phyloP scores from a whole-genome alignment of 1,140 invertebrate species.

The Cherax quadricarinatus region DNA sequence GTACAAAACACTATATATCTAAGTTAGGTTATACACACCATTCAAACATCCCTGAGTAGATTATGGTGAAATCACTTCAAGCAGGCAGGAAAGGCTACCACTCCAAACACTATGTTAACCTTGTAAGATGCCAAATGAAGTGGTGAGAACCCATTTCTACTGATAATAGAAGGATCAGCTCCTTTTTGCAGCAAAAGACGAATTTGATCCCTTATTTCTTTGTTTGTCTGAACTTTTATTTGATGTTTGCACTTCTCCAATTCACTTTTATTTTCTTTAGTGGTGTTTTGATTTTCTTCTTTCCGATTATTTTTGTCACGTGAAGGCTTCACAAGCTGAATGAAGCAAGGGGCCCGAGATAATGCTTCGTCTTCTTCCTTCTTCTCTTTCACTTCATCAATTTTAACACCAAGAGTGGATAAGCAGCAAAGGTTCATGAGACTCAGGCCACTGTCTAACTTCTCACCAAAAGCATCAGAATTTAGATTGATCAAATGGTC shows the following conservation, averaged over 20 bases:
- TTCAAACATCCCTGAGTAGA: slow-evolving; percentile 45
- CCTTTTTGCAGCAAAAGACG: slow-evolving; percentile 76
- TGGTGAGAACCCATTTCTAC: slow-evolving; percentile 77
- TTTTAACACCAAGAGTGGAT: slow-evolving; percentile 11
- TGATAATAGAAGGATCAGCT: slow-evolving; percentile 75
- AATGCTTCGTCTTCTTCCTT: slow-evolving; percentile 23
- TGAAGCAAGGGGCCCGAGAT: slow-evolving; percentile 29
- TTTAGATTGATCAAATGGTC: slow-evolving; percentile 73
- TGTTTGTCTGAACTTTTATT: slow-evolving; percentile 50
- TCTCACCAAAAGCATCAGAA: slow-evolving; percentile 75
- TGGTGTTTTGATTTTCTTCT: slow-evolving; percentile 5
- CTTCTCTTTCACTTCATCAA: slow-evolving; percentile 35
- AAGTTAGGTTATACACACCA: slow-evolving; percentile 51
- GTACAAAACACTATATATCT: background rate
- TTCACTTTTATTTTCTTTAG: slow-evolving; percentile 4
- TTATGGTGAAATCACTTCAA: slow-evolving; percentile 50
- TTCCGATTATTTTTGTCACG: slow-evolving; percentile 36
- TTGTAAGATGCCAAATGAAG: slow-evolving; percentile 78
- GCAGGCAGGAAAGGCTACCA: slow-evolving; percentile 1
- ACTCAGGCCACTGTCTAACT: slow-evolving; percentile 75
- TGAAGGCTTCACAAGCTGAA: slow-evolving; percentile 53
- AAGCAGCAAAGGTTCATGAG: slow-evolving; percentile 75
- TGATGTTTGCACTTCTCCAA: background rate
- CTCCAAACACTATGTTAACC: slow-evolving; percentile 73
- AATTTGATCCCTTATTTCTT: slow-evolving; percentile 76